phyloP scores from a whole-genome alignment of 2,797 vertebrate genomes.

The Dicrostonyx torquatus region DNA sequence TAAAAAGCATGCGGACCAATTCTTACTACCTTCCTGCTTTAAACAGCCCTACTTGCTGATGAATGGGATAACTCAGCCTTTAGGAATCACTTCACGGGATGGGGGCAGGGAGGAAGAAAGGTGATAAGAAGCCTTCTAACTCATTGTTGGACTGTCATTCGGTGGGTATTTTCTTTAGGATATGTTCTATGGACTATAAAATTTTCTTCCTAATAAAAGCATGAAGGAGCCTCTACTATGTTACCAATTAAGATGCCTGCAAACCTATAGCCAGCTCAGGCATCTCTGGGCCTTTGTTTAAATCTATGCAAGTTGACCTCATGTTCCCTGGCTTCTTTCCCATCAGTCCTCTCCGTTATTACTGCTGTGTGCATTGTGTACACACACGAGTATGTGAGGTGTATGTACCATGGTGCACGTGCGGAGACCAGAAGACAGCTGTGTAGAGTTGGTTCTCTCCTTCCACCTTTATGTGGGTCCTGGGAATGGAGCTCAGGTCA shows the following conservation, averaged over 20 bases:
- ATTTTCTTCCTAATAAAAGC: background rate
- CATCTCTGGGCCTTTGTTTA: background rate
- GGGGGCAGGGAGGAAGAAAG: background rate
- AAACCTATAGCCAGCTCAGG: background rate
- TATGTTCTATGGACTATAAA: background rate
- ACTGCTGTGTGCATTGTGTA: background rate
- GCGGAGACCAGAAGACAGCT: background rate
- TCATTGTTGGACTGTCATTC: background rate
- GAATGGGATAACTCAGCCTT: background rate
- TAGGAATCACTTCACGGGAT: background rate
- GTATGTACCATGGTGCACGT: background rate
- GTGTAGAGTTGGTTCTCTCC: background rate
- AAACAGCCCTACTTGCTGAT: background rate
- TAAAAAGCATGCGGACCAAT: background rate
- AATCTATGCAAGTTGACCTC: background rate
- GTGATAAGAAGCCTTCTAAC: background rate
- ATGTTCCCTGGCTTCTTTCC: background rate
- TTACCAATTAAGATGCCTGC: background rate
- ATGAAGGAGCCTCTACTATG: background rate
- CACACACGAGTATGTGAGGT: background rate
- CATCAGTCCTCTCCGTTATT: background rate
- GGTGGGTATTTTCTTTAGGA: background rate
- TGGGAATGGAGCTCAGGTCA: background rate
- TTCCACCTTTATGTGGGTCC: background rate
- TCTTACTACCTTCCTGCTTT: background rate